These are phyloP conservation scores for Gymnorhina tibicen DNA, from an alignment of 2,113 vertebrate species.

Conservation along the genomic window DNA sequence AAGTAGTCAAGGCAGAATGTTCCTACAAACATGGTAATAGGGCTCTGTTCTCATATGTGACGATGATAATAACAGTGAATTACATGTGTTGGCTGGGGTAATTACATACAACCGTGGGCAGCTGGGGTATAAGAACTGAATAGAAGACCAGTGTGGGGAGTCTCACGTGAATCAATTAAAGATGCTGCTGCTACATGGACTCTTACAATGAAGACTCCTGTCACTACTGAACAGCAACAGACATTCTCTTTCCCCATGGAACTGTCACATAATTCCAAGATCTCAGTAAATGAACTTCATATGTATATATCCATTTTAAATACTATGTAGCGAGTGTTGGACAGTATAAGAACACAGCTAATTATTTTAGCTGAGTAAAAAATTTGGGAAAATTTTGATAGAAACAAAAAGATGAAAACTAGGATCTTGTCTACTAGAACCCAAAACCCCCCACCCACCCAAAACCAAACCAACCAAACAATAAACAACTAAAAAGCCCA, in stretches of 20 bases:
- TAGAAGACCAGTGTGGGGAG: neutral
- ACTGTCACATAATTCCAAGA: neutral
- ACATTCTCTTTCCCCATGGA: neutral
- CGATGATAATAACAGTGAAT: neutral
- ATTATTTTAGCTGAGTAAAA: neutral
- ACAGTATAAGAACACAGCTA: neutral
- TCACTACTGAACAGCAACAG: neutral
- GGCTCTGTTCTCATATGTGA: neutral
- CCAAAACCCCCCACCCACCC: no score
- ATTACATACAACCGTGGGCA: accelerated
- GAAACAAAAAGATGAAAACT: neutral
- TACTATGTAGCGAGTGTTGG: neutral
- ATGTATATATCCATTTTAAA: neutral
- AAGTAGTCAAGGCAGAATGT: neutral
- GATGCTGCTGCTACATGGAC: neutral
- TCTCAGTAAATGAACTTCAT: neutral
- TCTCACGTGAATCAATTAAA: neutral
- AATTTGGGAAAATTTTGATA: neutral
- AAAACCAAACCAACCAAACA: neutral
- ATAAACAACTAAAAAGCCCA: neutral
- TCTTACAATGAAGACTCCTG: neutral
- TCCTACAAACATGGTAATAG: neutral
- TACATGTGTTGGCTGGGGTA: accelerated
- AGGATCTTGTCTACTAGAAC: neutral
- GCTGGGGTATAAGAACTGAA: neutral